Evolutionary conservation across 2,888 invertebrate species (phyloP).

Genomic region (Acrobasis consociella): DNA sequence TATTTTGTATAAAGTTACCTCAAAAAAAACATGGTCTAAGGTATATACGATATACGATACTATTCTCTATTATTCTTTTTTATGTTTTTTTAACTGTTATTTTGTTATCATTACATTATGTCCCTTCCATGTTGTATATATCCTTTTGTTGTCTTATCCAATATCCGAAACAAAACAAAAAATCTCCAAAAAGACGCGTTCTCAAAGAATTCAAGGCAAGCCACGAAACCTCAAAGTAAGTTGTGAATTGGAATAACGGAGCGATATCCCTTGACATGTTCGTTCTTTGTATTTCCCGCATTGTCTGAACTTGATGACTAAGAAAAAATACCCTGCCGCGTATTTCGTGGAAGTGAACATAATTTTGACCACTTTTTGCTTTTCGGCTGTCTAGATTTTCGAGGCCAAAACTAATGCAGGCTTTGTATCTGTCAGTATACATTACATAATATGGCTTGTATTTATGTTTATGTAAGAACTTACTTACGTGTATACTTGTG

Average conservation of each 20-base stretch:
- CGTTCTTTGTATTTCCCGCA: slow-evolving; percentile 5
- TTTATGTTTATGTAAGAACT: no score
- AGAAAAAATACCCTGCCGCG: neutral
- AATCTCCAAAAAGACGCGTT: neutral
- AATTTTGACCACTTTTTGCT: slow-evolving; percentile 2
- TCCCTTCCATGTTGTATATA: no score
- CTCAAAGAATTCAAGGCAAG: slow-evolving; percentile 9
- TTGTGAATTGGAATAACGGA: slow-evolving; percentile 23
- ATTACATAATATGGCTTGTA: no score
- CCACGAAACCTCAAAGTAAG: neutral
- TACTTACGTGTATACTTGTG: no score
- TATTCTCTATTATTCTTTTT: no score
- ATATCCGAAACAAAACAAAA: no score
- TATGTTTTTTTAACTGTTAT: no score
- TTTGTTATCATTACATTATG: no score
- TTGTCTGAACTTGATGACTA: slow-evolving; percentile 9
- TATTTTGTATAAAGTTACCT: no score
- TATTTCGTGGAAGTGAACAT: slow-evolving; percentile 1
- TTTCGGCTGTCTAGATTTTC: neutral
- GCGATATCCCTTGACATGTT: slow-evolving; percentile 9
- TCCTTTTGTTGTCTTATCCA: no score
- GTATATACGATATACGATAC: no score
- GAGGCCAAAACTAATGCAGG: neutral
- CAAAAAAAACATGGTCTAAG: no score
- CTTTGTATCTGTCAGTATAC: neutral